Evolutionary conservation across 1,140 invertebrate genomes (phyloP).

Genomic region (Lepidotrigona ventralis): DNA sequence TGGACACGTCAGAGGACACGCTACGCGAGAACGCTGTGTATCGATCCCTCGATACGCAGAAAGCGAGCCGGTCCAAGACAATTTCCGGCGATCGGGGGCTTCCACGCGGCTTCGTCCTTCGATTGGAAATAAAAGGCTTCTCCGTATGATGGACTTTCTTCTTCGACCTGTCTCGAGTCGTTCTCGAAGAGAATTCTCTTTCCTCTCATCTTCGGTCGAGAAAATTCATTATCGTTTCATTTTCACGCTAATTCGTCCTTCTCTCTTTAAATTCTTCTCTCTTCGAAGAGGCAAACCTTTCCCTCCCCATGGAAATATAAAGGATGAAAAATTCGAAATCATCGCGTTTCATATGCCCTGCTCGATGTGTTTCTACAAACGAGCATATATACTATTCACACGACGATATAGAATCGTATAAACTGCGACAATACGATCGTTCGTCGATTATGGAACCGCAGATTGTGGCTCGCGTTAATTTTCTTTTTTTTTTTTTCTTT

Average conservation of each 20-base stretch:
- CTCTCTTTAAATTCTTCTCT: no score
- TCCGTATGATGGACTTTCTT: neutral
- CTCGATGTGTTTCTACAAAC: no score
- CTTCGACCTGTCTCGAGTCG: neutral
- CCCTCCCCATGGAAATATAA: no score
- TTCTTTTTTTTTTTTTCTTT: no score
- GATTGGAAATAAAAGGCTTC: conserved; percentile 50
- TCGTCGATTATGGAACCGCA: neutral
- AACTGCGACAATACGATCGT: neutral
- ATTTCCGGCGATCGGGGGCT: conserved; percentile 42
- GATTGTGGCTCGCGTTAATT: neutral
- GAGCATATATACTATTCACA: no score
- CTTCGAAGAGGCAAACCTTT: no score
- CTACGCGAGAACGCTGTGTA: neutral
- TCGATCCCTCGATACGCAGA: conserved; percentile 18
- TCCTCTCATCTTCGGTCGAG: neutral
- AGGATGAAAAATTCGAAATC: no score
- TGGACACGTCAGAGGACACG: neutral
- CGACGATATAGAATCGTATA: no score
- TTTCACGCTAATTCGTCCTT: neutral
- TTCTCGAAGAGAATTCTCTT: neutral
- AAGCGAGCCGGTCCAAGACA: conserved; percentile 19
- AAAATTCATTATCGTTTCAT: neutral
- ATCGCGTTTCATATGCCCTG: no score
- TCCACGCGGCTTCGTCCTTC: conserved; percentile 43